A percentile compares a stretch with the other conserved stretches of the same genome.
Conservation (phyloP, 1,140 invertebrate species). For the Penaeus chinensis region DNA sequence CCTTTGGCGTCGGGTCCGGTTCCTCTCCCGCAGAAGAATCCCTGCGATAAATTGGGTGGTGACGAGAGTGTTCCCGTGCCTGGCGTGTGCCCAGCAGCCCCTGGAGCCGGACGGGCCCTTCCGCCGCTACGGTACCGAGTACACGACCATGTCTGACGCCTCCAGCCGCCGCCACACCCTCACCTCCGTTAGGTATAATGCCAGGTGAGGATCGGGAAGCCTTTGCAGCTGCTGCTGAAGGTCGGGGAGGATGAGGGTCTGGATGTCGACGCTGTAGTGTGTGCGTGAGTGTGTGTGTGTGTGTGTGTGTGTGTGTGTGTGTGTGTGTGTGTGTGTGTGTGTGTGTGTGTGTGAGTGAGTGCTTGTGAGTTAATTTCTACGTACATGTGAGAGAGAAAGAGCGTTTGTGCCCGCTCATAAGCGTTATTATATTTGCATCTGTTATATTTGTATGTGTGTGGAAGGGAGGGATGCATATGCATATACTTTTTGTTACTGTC, state of each 20-base stretch:
- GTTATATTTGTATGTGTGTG: too few species aligned
- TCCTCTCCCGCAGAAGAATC: slow-evolving; percentile 48
- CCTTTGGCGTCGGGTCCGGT: background rate
- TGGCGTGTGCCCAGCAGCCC: slow-evolving; percentile 46
- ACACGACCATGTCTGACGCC: slow-evolving; percentile 46
- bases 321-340: too few species aligned
- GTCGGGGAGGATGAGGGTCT: background rate
- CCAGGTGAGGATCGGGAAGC: background rate
- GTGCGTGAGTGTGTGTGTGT: too few species aligned
- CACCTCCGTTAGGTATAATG: slow-evolving; percentile 37
- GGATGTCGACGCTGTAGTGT: too few species aligned
- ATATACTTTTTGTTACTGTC: too few species aligned
- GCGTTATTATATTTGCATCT: too few species aligned
- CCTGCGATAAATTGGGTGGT: slow-evolving; percentile 44
- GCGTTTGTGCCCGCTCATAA: too few species aligned
- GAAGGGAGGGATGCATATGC: too few species aligned
- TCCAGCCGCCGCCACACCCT: slow-evolving; percentile 36
- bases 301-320: too few species aligned
- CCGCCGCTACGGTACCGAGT: slow-evolving; percentile 50
- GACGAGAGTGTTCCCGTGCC: slow-evolving; percentile 39
- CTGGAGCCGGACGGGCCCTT: slow-evolving; percentile 3
- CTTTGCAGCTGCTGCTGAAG: background rate
- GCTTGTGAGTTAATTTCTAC: too few species aligned
- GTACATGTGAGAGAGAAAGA: too few species aligned
- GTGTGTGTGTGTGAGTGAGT: too few species aligned